Base-by-base conservation (phyloP, 2,797 vertebrate species). In the Cirrhinus mrigala region DNA sequence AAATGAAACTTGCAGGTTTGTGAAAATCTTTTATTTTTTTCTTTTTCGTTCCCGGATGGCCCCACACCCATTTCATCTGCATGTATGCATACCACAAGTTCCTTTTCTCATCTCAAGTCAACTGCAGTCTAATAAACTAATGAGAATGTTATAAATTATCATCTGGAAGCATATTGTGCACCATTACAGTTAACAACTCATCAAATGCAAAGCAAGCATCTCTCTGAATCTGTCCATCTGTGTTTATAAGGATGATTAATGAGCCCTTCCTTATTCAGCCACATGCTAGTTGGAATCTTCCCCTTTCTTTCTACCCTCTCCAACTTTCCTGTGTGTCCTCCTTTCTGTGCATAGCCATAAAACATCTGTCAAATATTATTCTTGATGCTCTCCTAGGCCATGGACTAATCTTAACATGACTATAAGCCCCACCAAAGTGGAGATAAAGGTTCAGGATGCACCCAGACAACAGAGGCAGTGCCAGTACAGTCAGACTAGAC, bases 201-300 rank as follows among this genome's bases (percentile, higher is more conserved):
- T 81, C 9, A 18, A 84, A 71, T 62, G 66, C 80, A 83, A 76
- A 77, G 68, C 68, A 71, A 83, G 83, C 79, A 83, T 85, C 58
- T 85, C 71, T 64, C 74, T 62, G 74, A 81, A 75, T 79, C 80
- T 85, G 81, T 68, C 79, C 80, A 87, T 87, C 66, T 90, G 86
- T 79, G 81, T 71, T 80, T 75, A 85, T 62, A 62, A 87, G 66
- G 48, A 81, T 86, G 87, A 87, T 79, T 84, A 85, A 83, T 74
- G 73, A 85, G 56, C 71, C 56, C n/a, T 56, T 76, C 33, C 40
- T 40, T 58, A 60, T 69, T n/a, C 73, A 77, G 24, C 79, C 85
- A 86, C 74, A 79, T 78, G 64, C 75, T 78, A 73, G 46, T 66
- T 87, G 33, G 54, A 29, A 73, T 82, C 20, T 86, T 84, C 14